Evolutionary conservation across 2,888 invertebrate genomes (phyloP).

Genomic region (Anoplius nigerrimus): DNA sequence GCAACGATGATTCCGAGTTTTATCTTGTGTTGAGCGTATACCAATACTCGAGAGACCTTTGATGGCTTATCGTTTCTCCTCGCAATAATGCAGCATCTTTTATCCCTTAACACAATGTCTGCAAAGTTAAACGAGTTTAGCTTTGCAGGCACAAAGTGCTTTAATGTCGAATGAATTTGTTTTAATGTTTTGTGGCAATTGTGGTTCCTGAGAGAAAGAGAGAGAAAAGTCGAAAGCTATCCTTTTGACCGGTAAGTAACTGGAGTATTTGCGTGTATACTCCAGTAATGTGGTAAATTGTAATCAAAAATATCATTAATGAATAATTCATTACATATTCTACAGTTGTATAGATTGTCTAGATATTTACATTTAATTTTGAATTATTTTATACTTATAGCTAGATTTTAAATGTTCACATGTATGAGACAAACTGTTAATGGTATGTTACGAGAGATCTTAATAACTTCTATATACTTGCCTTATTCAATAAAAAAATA

Average conservation of each 20-base stretch:
- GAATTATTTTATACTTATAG: too few species aligned
- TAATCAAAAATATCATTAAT: slow-evolving; percentile 7
- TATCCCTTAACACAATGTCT: slow-evolving; percentile 8
- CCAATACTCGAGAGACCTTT: too few species aligned
- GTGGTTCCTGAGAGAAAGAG: slow-evolving; percentile 36
- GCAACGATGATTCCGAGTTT: too few species aligned
- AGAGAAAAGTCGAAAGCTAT: slow-evolving; percentile 18
- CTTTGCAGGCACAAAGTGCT: slow-evolving; percentile 11
- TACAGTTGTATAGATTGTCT: background rate
- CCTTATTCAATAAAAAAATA: background rate
- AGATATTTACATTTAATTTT: too few species aligned
- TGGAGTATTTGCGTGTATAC: slow-evolving; percentile 35
- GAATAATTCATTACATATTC: background rate
- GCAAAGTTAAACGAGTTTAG: slow-evolving; percentile 16
- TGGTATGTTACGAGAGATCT: background rate
- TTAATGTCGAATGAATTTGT: slow-evolving; percentile 14
- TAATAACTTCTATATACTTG: slow-evolving; percentile 3
- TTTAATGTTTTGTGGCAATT: slow-evolving; percentile 47
- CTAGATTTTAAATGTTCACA: too few species aligned
- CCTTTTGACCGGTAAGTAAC: slow-evolving; percentile 53
- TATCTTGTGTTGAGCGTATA: too few species aligned
- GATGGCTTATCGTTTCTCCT: too few species aligned
- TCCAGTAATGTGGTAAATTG: slow-evolving; percentile 33
- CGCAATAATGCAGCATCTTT: background rate
- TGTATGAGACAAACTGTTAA: too few species aligned